Evolutionary conservation across 2,888 invertebrate genomes (phyloP), one percentile per base, ranked within the genome.

Genomic region (Drosophila stalkeri): DNA sequence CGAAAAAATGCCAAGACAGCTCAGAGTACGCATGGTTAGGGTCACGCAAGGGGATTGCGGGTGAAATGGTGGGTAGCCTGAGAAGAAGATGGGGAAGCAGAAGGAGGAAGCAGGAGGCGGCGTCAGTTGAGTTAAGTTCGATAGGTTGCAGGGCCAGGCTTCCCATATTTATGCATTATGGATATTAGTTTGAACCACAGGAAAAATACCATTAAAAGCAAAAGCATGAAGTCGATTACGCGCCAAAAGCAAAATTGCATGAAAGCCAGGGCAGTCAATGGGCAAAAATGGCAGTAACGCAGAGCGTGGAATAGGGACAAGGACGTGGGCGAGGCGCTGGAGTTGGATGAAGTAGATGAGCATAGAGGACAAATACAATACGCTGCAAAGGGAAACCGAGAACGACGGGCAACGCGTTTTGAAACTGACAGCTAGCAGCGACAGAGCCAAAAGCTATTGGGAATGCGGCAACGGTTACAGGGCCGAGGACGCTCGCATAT

Each of bases 171-270:
- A 89, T 90, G 88, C 90, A 87, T 87, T 90, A 90, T 87, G 88
- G 88, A 88, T 88, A 88, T 88, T 88, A 89, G 90, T 89, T 89
- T 85, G 88, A 89, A 89, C 88, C 88, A 82, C 88, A 87, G 88
- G 87, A 89, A 90, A 90, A 90, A 89, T 90, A 89, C 89, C 88
- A 89, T 89, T 90, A 88, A 90, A 86, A 89, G 90, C 90, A 86
- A 86, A 85, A 86, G 86, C 90, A 86, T 86, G 88, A 86, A 90
- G 90, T 86, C 90, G 86, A 90, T 86, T 86, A 90, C 86, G 86
- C 86, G 86, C 90, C 86, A 86, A 86, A 88, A 86, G 90, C 90
- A 86, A 86, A 80, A 75, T 81, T 76, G 76, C 79, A 78, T 71
- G 80, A 80, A 82, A 73, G 77, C 61, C 80, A 60, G 65, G 70